phyloP scores from a whole-genome alignment of 2,113 vertebrate species.

The Columbina picui region DNA sequence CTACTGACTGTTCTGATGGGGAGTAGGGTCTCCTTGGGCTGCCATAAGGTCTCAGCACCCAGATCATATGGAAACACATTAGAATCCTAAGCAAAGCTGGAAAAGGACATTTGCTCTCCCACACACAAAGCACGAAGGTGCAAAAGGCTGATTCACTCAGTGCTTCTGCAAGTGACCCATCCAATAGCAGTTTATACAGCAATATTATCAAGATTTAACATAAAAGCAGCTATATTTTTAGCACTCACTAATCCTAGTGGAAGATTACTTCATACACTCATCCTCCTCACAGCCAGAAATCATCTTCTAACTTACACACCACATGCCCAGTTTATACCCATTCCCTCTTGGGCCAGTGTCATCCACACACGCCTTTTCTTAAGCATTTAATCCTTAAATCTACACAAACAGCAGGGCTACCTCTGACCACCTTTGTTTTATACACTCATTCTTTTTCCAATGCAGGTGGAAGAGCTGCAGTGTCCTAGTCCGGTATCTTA shows the following conservation, averaged over 20 bases:
- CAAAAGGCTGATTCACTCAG: not conserved
- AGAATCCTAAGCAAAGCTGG: not conserved
- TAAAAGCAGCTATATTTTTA: not conserved
- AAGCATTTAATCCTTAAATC: not conserved
- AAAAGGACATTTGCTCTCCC: not conserved
- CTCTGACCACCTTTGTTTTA: not conserved
- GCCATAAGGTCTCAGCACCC: not conserved
- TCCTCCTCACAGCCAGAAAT: not conserved
- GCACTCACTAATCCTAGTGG: not conserved
- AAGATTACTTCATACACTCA: not conserved
- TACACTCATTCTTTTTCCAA: not conserved
- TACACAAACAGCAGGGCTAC: not conserved
- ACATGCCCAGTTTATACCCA: not conserved
- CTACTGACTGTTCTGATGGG: not conserved
- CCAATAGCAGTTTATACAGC: not conserved
- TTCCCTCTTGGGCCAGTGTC: not conserved
- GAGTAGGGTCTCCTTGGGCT: not conserved
- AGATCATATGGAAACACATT: accelerated
- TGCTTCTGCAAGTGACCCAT: not conserved
- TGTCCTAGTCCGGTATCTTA: not conserved
- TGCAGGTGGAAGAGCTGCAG: not conserved
- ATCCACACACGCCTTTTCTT: not conserved
- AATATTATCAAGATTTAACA: not conserved
- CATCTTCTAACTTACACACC: not conserved
- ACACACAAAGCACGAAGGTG: not conserved